phyloP scores from a whole-genome alignment of 2,797 vertebrate genomes.

The Tolypeutes matacus region DNA sequence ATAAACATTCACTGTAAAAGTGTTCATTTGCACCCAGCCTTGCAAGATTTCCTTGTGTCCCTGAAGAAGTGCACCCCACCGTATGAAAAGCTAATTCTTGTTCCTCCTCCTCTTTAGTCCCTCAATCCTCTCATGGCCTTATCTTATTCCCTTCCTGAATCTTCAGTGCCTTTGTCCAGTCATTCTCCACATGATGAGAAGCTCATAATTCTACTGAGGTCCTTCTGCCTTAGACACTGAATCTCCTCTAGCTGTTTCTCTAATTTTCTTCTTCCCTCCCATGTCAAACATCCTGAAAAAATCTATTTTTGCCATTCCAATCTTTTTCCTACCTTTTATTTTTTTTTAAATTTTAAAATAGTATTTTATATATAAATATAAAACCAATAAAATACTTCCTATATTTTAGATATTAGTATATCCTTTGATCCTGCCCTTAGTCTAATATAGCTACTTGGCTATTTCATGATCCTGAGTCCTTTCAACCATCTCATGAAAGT shows the following conservation, averaged over 20 bases:
- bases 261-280: background rate
- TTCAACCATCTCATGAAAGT: constrained; percentile 1
- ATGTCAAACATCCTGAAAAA: background rate
- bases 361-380: too few species aligned
- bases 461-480: background rate
- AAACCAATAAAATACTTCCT: too few species aligned
- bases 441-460: background rate
- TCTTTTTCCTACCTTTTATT: background rate
- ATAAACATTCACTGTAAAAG: background rate
- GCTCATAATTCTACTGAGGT: background rate
- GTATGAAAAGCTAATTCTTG: background rate
- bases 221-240: background rate
- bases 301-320: background rate
- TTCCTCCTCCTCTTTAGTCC: background rate
- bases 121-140: background rate
- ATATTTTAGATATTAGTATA: background rate
- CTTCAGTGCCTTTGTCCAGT: background rate
- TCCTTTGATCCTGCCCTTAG: background rate
- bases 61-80: background rate
- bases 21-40: background rate
- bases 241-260: background rate
- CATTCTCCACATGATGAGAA: background rate
- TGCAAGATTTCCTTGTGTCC: background rate
- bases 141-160: background rate
- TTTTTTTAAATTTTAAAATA: too few species aligned